Evolutionary conservation across 2,113 vertebrate genomes (phyloP).

Genomic region (Lepisosteus oculatus): DNA sequence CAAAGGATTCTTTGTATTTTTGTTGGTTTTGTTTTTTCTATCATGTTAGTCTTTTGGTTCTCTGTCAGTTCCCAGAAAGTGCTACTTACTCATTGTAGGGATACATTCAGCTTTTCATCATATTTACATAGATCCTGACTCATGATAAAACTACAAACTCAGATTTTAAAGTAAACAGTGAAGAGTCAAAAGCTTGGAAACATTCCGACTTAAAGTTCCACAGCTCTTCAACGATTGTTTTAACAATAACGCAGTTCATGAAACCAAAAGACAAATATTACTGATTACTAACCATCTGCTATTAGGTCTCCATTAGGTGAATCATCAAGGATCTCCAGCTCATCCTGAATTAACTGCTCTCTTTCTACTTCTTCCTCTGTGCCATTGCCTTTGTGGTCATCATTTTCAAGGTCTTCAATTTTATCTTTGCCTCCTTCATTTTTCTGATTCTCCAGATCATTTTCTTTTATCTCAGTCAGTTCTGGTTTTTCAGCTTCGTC

Average conservation of each 20-base stretch:
- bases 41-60: too few species aligned
- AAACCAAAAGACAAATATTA: background rate
- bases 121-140: too few species aligned
- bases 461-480: conserved; percentile 16
- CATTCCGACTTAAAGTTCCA: too few species aligned
- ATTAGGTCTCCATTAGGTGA: background rate
- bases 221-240: too few species aligned
- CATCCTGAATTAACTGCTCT: conserved; percentile 8
- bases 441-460: conserved; percentile 32
- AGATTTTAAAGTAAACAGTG: background rate
- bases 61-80: too few species aligned
- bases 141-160: background rate
- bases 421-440: conserved; percentile 32
- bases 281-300: background rate
- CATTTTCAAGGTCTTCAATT: conserved; percentile 25
- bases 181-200: too few species aligned
- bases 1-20: too few species aligned
- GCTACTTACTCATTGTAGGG: too few species aligned
- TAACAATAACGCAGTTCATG: too few species aligned
- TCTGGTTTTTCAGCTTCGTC: conserved; percentile 42
- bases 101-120: too few species aligned
- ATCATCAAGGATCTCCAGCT: background rate
- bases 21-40: too few species aligned
- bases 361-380: conserved; percentile 14
- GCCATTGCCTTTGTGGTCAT: background rate